Evolutionary conservation across 1,140 invertebrate species (phyloP), one percentile per base, ranked within the genome.

Genomic region (Eurosta solidaginis): DNA sequence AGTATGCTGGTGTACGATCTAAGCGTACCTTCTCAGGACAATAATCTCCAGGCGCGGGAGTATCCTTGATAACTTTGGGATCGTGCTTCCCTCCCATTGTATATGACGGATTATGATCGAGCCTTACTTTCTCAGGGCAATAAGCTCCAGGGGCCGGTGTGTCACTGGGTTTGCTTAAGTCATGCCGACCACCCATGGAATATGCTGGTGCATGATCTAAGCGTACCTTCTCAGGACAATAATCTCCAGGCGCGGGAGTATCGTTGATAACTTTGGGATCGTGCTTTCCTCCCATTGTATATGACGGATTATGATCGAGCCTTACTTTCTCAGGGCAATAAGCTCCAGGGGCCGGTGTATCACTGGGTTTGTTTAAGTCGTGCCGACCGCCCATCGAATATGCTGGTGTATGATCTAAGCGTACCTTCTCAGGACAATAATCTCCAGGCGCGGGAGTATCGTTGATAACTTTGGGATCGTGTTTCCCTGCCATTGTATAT

Each of bases 321-420:
- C 92, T 90, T 3, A 91, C 91, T 83, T 93, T 93, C 81, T 96
- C 94, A 0, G 94, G 94, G 88, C 92, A 90, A 89, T 97, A 92
- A 84, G 92, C 90, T 82, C 95, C 90, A 80, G 95, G 91, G 79
- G 93, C 92, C 0, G 96, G 89, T 81, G 81, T 89, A 77, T 89
- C 89, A 79, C 84, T 90, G 63, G 89, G 85, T 79, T 92, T 91
- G 14, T 90, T 89, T n/a, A 85, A 80, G 47, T 85, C 85, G 42
- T 89, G 89, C 87, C 90, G 92, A 9, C 91, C 88, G 10, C 89
- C 88, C 77, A 93, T 92, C 25, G 89, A 90, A 82, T 88, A 93
- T 77, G 90, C 89, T 12, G 91, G 92, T 68, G 90, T 89, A 45
- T 89, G 89, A 81, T 91, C 90, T 78, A 89, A 89, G 74, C 92